Conservation (phyloP, 2,888 invertebrate genomes). For the Cheilosia variabilis region DNA sequence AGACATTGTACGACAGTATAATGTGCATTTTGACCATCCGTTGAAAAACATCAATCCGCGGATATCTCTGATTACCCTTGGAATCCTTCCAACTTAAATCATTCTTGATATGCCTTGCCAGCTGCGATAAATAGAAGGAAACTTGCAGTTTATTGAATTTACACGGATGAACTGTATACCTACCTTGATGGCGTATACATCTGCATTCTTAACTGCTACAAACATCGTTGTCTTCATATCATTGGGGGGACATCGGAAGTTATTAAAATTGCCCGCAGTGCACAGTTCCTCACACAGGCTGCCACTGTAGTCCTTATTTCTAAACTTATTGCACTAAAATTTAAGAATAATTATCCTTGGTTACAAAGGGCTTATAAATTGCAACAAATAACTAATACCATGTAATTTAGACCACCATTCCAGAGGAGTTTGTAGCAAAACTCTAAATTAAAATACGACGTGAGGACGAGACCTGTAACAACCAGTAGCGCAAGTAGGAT, state of each 20-base stretch:
- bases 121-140: conserved; percentile 65
- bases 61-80: conserved; percentile 80
- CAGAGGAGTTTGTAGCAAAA: conserved; percentile 82
- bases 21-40: conserved; percentile 82
- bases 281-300: conserved; percentile 82
- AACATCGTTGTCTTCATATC: conserved; percentile 82
- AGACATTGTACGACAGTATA: conserved; percentile 81
- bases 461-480: conserved; percentile 79
- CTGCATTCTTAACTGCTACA: conserved; percentile 82
- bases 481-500: conserved; percentile 79
- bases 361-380: not conserved
- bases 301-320: conserved; percentile 81
- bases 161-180: conserved; percentile 21
- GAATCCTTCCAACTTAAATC: conserved; percentile 81
- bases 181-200: conserved; percentile 82
- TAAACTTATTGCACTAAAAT: conserved; percentile 81
- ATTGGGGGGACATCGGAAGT: conserved; percentile 81
- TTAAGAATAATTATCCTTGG: conserved; percentile 1
- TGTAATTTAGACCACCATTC: conserved; percentile 80
- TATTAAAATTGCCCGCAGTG: conserved; percentile 79
- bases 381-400: conserved; percentile 77
- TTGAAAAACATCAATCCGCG: conserved; percentile 81
- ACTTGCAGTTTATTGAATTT: not conserved
- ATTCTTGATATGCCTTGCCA: conserved; percentile 80
- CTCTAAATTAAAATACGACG: conserved; percentile 82